phyloP scores from a whole-genome alignment of 2,888 invertebrate species.

The Matsumyia berberina region DNA sequence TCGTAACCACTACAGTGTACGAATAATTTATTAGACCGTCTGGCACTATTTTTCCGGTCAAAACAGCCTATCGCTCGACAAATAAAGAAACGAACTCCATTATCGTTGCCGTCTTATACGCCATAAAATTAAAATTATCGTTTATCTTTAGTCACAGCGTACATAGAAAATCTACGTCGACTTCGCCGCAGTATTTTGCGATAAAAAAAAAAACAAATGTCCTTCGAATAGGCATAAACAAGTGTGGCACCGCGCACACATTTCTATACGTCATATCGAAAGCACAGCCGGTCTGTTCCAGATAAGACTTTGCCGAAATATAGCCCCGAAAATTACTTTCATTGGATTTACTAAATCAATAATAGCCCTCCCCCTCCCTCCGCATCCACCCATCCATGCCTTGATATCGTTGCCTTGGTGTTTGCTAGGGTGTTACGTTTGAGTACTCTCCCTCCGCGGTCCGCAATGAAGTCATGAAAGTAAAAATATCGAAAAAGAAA shows the following conservation, averaged over 20 bases:
- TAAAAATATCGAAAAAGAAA: conserved; percentile 23
- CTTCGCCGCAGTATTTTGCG: background rate
- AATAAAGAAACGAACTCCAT: background rate
- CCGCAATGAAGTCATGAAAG: conserved; percentile 41
- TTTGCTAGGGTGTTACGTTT: background rate
- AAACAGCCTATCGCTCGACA: background rate
- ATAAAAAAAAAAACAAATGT: conserved; percentile 1
- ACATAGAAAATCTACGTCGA: background rate
- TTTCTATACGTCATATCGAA: background rate
- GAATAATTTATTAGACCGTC: background rate
- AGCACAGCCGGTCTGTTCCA: background rate
- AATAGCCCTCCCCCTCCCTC: conserved; percentile 1
- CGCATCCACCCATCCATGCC: no score
- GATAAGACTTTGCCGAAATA: conserved; percentile 20
- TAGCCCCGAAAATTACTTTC: background rate
- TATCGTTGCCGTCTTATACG: background rate
- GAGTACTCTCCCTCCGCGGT: background rate
- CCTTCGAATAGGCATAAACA: conserved; percentile 19
- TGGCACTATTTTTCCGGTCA: background rate
- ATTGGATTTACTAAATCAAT: conserved; percentile 26
- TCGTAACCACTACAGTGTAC: background rate
- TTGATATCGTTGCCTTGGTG: conserved; percentile 14
- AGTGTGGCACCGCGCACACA: conserved; percentile 3
- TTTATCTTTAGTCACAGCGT: background rate
- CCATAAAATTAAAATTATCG: background rate